Base-by-base conservation (phyloP, 1,140 invertebrate genomes). In the Cydia strobilella region DNA sequence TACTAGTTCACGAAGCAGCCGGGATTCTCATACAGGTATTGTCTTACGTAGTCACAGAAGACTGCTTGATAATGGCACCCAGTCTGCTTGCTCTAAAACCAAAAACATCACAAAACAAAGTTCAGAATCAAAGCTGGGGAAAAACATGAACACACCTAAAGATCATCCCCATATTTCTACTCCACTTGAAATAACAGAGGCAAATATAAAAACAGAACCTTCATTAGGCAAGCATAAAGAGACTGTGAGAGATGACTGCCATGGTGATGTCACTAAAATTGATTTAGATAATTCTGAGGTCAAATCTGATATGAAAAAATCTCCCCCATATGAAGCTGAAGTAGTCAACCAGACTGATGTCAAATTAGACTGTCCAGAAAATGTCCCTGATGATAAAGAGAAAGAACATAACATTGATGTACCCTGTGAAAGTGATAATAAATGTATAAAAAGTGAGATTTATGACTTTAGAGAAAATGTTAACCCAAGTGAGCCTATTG, bases 21-120 rank as follows among this genome's bases (percentile, higher is more conserved):
- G 86, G 23, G 90, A 90, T 76, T 90, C 89, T n/a, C 87, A 92
- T 73, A 83, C 88, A 79, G 94, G 94, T 72, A 95, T 95, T 76
- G 94, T 94, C n/a, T 91, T 95, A 76, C 90, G 94, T 77, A 95
- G 94, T 87, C 94, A 95, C 78, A 95, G 94, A 87, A 82, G 95
- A 76, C 89, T 94, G 23, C 89, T 87, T 79, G 93, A 95, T 74
- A 84, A 84, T 75, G 84, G 63, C 83, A 66, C 79, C 74, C 87
- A 82, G 72, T 75, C 83, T 27, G 79, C 79, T 76, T 87, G 80
- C 80, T 73, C 83, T 74, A 92, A 92, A 88, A 69, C 77, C 23
- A 90, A 82, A 83, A 84, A 59, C 75, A 81, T 76, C 79, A 74
- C 81, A 15, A 92, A 90, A 84, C 74, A 45, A 74, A 79, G 63